Evolutionary conservation across 1,140 invertebrate species (phyloP).

Genomic region (Drosophila repletoides): DNA sequence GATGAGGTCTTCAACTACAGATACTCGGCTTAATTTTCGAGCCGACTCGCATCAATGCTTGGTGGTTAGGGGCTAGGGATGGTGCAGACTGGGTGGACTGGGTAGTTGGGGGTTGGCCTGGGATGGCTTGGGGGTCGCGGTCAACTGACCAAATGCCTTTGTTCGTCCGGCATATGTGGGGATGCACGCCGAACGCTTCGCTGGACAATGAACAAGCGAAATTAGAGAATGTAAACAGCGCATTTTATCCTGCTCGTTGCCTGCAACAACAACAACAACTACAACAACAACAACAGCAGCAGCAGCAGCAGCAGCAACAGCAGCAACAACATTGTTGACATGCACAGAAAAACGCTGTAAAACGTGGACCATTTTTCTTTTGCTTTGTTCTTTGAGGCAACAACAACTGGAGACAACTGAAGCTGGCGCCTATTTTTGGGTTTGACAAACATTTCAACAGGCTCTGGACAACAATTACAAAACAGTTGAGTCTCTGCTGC

Average conservation of each 20-base stretch:
- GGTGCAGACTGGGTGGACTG: not conserved
- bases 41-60: constrained; percentile 39
- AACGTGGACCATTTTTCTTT: constrained; percentile 76
- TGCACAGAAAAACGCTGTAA: constrained; percentile 54
- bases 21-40: constrained; percentile 75
- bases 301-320: not conserved
- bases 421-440: constrained; percentile 66
- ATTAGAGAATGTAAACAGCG: constrained; percentile 81
- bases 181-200: constrained; percentile 68
- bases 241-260: constrained; percentile 77
- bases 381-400: constrained; percentile 28
- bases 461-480: constrained; percentile 68
- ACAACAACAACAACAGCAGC: constrained; percentile 19
- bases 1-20: constrained; percentile 19
- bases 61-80: not conserved
- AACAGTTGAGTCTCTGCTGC: constrained; percentile 50
- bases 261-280: constrained; percentile 2
- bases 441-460: constrained; percentile 73
- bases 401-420: constrained; percentile 14
- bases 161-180: constrained; percentile 25
- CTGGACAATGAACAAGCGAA: constrained; percentile 80
- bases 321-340: constrained; percentile 30
- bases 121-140: constrained; percentile 32
- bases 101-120: not conserved
- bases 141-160: constrained; percentile 48